Evolutionary conservation across 1,140 invertebrate species (phyloP), one percentile per base, ranked within the genome.

Genomic region (Riptortus pedestris): DNA sequence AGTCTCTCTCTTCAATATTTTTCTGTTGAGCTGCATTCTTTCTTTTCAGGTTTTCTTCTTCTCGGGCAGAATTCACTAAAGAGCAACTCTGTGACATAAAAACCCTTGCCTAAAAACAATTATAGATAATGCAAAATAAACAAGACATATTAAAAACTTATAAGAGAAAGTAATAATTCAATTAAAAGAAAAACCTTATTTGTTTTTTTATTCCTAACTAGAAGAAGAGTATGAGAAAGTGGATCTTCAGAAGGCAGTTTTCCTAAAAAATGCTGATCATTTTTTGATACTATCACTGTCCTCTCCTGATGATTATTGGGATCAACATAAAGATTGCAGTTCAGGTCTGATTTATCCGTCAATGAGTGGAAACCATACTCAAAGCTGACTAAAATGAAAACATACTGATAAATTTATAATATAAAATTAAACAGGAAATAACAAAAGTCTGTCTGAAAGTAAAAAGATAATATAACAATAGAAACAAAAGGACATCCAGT

Each of bases 161-260:
- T 11, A 18, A 52, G 16, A 11, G 16, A 38, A 18, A 24, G 9
- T 11, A 52, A 18, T 52, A 18, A 11, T 18, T 7, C 9, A 18
- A 52, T n/a, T 52, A n/a, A 24, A 24, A 52, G 5, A 4, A 26
- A 57, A 24, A 57, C 52, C 28, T 57, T 57, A 57, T 57, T 57
- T 1, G 24, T 57, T 57, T 26, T 57, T 26, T 24, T 57, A 26
- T 57, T 57, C 22, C 28, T 57, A 4, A 57, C 28, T 22, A 57
- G 28, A 27, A 57, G 4, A 1, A 57, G 7, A 22, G 52, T 5
- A 18, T 57, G 14, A 27, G 9, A 27, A n/a, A 57, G 2, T 22
- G 52, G 52, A 2, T n/a, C 24, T 24, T 27, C 22, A 5, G 45
- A 22, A 2, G 16, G 45, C 22, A 57, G 27, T 27, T 57, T 57